phyloP scores from a whole-genome alignment of 2,113 vertebrate species.

The Oplegnathus fasciatus region DNA sequence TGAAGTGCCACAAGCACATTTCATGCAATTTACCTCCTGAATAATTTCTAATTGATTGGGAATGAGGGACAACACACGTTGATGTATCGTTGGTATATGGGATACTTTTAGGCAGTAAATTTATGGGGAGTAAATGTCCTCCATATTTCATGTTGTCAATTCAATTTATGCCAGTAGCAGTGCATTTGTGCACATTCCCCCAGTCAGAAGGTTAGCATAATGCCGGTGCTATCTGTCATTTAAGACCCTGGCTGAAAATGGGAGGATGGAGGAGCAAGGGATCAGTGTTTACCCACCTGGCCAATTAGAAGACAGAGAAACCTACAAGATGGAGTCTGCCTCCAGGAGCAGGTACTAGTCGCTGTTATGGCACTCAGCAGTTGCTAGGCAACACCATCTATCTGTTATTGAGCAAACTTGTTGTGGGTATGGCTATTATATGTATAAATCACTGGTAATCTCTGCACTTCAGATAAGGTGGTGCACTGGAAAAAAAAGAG shows the following conservation, averaged over 20 bases:
- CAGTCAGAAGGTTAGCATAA: constrained; percentile 72
- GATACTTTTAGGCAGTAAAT: constrained; percentile 84
- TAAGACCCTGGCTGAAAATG: constrained; percentile 74
- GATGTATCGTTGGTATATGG: constrained; percentile 82
- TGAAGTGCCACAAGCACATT: constrained; percentile 59
- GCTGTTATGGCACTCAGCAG: constrained; percentile 80
- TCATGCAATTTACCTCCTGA: constrained; percentile 85
- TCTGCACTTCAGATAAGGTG: constrained; percentile 62
- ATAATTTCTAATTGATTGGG: constrained; percentile 90
- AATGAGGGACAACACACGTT: constrained; percentile 82
- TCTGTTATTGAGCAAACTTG: constrained; percentile 83
- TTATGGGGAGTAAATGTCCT: constrained; percentile 85
- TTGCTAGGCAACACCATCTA: constrained; percentile 87
- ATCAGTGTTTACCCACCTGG: constrained; percentile 82
- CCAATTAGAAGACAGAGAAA: constrained; percentile 83
- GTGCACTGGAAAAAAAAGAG: constrained; percentile 8
- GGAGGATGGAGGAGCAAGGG: constrained; percentile 67
- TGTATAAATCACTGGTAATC: constrained; percentile 78
- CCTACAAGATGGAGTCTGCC: constrained; percentile 81
- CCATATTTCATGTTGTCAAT: constrained; percentile 87
- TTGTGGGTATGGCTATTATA: constrained; percentile 79
- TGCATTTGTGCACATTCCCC: constrained; percentile 73
- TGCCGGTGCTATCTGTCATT: constrained; percentile 75
- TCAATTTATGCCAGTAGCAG: constrained; percentile 73
- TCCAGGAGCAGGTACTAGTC: constrained; percentile 81